Evolutionary conservation across 2,113 vertebrate species (phyloP), one percentile per base, ranked within the genome.

Genomic region (Dasyprocta punctata): DNA sequence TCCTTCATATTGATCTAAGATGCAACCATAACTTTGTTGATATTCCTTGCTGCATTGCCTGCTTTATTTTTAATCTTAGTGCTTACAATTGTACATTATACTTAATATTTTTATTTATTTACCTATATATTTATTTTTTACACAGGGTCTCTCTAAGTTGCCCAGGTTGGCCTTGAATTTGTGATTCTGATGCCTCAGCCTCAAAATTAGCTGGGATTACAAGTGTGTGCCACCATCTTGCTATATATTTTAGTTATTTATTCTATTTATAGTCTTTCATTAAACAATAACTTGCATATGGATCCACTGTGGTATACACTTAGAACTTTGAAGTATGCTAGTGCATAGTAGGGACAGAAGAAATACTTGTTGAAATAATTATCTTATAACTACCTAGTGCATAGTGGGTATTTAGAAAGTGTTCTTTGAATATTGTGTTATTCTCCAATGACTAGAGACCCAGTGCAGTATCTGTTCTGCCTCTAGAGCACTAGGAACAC

Each of bases 371-470:
- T 84, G 56, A 92, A 92, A 82, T 86, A 89, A 86, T 33, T 69
- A 13, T 49, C n/a, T 60, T 90, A 56, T 44, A 77, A 58, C 22
- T 65, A 93, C 7, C 16, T 17, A 69, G 4, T 84, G 20, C 20
- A 87, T 36, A 58, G 7, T 19, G 81, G 28, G 17, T 89, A 13
- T 80, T 87, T 89, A 90, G 56, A 92, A 94, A 85, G 33, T 92
- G 11, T 95, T 89, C 36, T 61, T 22, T 54, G 6, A 95, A 89
- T 84, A 92, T 26, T 75, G 16, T 96, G 12, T 54, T 9, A 26
- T 60, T 96, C 30, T 95, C 92, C n/a, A 88, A 9, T 78, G 56
- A 82, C 36, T 17, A 69, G 86, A 94, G 94, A 93, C 52, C 7
- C 7, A 93, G 12, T 54, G 16, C 0, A 54, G 13, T 36, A 83